These are phyloP conservation scores for Oryctes rhinoceros DNA, from an alignment of 1,140 invertebrate species.

Conservation along the genomic window DNA sequence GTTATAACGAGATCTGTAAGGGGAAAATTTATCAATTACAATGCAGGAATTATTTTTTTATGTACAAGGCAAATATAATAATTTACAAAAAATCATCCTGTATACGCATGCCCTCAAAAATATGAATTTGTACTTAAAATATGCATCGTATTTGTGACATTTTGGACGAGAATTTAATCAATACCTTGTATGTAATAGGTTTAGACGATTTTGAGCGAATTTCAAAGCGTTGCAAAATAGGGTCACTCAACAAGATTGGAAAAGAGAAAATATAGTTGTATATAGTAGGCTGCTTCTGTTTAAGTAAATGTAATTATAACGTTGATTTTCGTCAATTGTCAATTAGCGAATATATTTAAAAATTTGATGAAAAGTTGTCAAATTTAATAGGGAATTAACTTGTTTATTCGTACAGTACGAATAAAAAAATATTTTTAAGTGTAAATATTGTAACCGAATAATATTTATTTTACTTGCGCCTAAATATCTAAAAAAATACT, in stretches of 20 bases:
- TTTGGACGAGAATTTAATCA: not conserved
- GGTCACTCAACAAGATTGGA: not conserved
- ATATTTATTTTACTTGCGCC: no score
- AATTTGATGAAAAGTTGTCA: no score
- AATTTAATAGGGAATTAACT: no score
- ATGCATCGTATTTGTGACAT: not conserved
- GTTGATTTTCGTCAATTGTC: not conserved
- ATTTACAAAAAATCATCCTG: not conserved
- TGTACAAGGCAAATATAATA: no score
- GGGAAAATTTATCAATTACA: no score
- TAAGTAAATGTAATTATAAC: not conserved
- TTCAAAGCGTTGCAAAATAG: not conserved
- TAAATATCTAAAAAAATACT: no score
- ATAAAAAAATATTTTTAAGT: no score
- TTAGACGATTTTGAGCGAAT: not conserved
- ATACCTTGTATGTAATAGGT: not conserved
- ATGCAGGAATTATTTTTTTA: no score
- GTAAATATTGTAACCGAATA: no score
- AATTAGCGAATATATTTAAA: no score
- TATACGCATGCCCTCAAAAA: not conserved
- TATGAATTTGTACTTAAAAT: not conserved
- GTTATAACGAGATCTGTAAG: no score
- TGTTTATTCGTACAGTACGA: no score
- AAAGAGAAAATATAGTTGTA: constrained; percentile 3
- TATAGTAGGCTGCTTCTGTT: not conserved